Evolutionary conservation across 1,140 invertebrate genomes (phyloP).

Genomic region (Pogonognathellus flavescens): DNA sequence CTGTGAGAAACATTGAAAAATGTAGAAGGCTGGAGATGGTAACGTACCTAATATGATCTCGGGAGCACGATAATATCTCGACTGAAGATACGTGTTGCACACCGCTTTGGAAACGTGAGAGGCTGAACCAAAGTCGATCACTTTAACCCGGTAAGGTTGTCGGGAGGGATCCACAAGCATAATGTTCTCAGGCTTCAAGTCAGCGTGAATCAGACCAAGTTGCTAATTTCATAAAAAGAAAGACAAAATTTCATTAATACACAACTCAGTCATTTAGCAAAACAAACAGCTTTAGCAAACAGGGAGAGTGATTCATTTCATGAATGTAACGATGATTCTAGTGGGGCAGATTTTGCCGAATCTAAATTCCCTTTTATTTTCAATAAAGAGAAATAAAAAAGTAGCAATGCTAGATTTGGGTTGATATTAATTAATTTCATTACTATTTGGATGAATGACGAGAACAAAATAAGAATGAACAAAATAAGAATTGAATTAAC

Average conservation of each 20-base stretch:
- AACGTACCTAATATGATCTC: constrained; percentile 93
- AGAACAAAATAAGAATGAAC: too few species aligned
- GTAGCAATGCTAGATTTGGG: too few species aligned
- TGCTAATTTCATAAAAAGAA: constrained; percentile 78
- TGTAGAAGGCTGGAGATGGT: too few species aligned
- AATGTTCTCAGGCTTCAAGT: constrained; percentile 99
- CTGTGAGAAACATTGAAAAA: too few species aligned
- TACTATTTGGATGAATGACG: too few species aligned
- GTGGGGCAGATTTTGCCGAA: too few species aligned
- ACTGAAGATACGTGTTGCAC: constrained; percentile 99
- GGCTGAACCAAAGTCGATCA: constrained; percentile 99
- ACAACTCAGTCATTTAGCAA: background rate
- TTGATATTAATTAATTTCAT: too few species aligned
- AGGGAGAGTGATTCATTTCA: too few species aligned
- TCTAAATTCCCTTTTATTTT: too few species aligned
- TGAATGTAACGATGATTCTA: too few species aligned
- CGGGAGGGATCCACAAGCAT: constrained; percentile 98
- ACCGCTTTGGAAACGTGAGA: constrained; percentile 99
- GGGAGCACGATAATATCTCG: constrained; percentile 98
- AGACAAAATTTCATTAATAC: constrained; percentile 44
- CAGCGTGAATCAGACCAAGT: constrained; percentile 98
- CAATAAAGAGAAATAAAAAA: too few species aligned
- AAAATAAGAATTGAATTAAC: background rate
- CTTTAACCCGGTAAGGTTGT: constrained; percentile 97
- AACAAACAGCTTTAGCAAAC: background rate